A percentile compares a stretch with the other conserved stretches of the same genome.
phyloP scores from a whole-genome alignment of 2,888 invertebrate genomes.

The Mimachlamys varia region DNA sequence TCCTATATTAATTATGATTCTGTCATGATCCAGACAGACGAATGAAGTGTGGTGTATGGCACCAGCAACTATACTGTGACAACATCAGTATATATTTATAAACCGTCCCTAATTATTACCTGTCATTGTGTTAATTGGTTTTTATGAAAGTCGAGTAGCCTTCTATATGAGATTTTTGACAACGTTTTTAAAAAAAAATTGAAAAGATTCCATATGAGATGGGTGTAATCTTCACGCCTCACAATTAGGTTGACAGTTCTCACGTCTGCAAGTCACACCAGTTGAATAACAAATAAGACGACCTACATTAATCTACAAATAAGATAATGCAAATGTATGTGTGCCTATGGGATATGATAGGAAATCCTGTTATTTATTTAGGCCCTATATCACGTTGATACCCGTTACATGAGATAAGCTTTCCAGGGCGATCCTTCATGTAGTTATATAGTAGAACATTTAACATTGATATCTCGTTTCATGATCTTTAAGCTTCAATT shows the following conservation, averaged over 20 bases:
- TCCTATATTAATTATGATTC: background rate
- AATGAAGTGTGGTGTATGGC: background rate
- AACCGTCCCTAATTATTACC: background rate
- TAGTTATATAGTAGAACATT: background rate
- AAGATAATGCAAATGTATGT: constrained; percentile 33
- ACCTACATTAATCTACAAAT: constrained; percentile 19
- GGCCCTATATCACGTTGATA: background rate
- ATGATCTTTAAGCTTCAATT: constrained; percentile 28
- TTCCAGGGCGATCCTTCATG: background rate
- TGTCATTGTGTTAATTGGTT: constrained; percentile 6
- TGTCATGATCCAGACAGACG: background rate
- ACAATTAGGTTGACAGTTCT: background rate
- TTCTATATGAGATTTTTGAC: background rate
- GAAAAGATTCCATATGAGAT: background rate
- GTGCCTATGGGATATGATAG: background rate
- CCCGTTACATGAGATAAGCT: constrained; percentile 20
- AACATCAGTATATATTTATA: background rate
- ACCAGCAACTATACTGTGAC: background rate
- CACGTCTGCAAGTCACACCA: background rate
- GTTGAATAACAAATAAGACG: background rate
- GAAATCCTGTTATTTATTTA: background rate
- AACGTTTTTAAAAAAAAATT: background rate
- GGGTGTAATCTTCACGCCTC: background rate
- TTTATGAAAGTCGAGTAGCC: background rate
- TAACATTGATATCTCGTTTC: background rate